Conservation (phyloP, 2,797 vertebrate species). For the Alcedo atthis region DNA sequence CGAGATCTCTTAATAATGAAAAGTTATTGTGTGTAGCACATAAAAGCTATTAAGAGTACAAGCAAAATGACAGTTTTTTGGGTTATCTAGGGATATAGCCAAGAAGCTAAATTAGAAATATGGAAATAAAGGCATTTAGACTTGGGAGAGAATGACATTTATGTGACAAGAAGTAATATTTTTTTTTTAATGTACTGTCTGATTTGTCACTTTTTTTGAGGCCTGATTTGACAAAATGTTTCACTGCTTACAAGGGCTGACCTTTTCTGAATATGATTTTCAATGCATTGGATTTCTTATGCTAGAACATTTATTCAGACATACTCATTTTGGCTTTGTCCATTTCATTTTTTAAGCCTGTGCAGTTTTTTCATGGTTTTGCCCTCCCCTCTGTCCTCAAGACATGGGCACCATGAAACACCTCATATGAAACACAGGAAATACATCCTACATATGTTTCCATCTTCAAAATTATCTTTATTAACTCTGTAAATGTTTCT, state of each 20-base stretch:
- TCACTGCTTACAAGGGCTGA: background rate
- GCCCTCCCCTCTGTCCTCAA: background rate
- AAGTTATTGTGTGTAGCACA: conserved; percentile 1
- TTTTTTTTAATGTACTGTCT: conserved; percentile 6
- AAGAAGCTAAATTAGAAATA: conserved; percentile 31
- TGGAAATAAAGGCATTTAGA: conserved; percentile 40
- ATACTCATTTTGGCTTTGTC: background rate
- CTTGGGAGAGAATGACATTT: background rate
- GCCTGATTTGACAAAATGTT: background rate
- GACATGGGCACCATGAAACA: background rate
- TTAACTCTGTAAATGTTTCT: conserved; percentile 55
- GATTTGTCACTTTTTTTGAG: conserved; percentile 14
- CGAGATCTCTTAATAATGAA: conserved; percentile 2
- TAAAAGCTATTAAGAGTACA: conserved; percentile 10
- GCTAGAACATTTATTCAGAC: background rate
- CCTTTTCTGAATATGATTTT: background rate
- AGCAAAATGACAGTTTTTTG: background rate
- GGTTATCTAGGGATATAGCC: background rate
- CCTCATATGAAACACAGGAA: background rate
- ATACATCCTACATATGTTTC: conserved; percentile 27
- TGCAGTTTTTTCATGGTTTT: background rate
- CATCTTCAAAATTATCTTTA: conserved; percentile 15
- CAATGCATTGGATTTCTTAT: background rate
- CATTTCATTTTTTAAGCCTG: conserved; percentile 29
- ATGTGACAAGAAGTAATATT: conserved; percentile 4